These are phyloP conservation scores for Endotricha flammealis DNA, from an alignment of 2,888 invertebrate genomes.

Conservation along the genomic window DNA sequence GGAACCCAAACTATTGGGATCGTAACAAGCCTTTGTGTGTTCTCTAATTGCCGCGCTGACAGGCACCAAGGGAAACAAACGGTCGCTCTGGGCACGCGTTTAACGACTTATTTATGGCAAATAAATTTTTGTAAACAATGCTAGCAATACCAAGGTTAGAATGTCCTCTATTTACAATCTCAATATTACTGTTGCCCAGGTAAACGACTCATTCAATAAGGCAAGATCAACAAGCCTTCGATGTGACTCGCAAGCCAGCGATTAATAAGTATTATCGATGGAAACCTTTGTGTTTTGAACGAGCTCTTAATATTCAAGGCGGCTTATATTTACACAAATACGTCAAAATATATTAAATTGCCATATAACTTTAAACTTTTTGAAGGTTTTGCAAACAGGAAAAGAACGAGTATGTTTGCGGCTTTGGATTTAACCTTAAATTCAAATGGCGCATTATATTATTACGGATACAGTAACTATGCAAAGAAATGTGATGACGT, in stretches of 20 bases:
- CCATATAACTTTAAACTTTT: background rate
- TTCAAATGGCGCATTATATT: background rate
- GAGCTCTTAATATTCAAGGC: background rate
- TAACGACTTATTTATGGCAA: conserved; percentile 53
- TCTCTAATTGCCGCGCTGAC: conserved; percentile 44
- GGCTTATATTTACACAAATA: background rate
- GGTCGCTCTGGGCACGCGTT: conserved; percentile 31
- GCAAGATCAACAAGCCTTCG: background rate
- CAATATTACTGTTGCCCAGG: conserved; percentile 6
- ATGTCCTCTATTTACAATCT: conserved; percentile 23
- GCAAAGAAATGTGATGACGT: background rate
- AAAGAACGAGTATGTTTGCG: background rate
- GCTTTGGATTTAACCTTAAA: background rate
- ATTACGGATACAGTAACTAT: background rate
- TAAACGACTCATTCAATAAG: conserved; percentile 6
- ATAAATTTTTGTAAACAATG: conserved; percentile 40
- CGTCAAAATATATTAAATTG: background rate
- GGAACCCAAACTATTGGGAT: conserved; percentile 31
- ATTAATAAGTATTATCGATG: background rate
- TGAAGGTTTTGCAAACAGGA: background rate
- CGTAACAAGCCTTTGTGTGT: conserved; percentile 34
- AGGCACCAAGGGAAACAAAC: conserved; percentile 36
- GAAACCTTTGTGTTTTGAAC: background rate
- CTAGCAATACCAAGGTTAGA: conserved; percentile 38
- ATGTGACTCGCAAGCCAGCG: background rate